These are phyloP conservation scores for Daubentonia madagascariensis DNA, from an alignment of 2,113 vertebrate genomes.

Conservation along the genomic window DNA sequence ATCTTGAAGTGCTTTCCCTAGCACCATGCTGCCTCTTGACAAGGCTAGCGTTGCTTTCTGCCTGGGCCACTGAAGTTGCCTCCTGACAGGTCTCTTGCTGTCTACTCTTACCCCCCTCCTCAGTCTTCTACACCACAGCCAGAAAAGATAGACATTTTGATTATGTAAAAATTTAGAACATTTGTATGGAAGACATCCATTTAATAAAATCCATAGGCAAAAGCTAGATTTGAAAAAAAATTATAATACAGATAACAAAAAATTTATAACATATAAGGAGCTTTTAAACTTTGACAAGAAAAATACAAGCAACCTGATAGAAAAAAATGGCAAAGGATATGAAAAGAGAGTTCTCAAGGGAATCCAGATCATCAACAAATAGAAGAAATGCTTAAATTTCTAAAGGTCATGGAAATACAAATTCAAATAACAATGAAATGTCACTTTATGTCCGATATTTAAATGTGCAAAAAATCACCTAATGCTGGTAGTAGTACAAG, in stretches of 20 bases:
- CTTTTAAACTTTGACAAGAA: neutral
- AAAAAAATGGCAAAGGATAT: neutral
- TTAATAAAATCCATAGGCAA: neutral
- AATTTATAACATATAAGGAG: neutral
- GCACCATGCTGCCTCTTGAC: neutral
- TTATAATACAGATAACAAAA: neutral
- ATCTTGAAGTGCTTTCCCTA: neutral
- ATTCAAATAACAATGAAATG: conserved; percentile 20
- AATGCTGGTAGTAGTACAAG: neutral
- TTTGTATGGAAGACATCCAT: neutral
- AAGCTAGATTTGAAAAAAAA: neutral
- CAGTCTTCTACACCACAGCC: neutral
- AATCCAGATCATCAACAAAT: neutral
- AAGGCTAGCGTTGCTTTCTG: neutral
- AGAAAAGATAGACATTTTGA: neutral
- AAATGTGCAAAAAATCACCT: neutral
- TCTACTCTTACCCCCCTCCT: neutral
- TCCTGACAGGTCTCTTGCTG: neutral
- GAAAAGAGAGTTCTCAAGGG: neutral
- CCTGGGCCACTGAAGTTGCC: neutral
- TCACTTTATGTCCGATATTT: neutral
- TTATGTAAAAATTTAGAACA: neutral
- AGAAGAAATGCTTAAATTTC: neutral
- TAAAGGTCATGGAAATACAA: neutral
- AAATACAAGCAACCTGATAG: neutral